These are phyloP conservation scores for Sitta europaea DNA, from an alignment of 2,113 vertebrate species.

Conservation along the genomic window DNA sequence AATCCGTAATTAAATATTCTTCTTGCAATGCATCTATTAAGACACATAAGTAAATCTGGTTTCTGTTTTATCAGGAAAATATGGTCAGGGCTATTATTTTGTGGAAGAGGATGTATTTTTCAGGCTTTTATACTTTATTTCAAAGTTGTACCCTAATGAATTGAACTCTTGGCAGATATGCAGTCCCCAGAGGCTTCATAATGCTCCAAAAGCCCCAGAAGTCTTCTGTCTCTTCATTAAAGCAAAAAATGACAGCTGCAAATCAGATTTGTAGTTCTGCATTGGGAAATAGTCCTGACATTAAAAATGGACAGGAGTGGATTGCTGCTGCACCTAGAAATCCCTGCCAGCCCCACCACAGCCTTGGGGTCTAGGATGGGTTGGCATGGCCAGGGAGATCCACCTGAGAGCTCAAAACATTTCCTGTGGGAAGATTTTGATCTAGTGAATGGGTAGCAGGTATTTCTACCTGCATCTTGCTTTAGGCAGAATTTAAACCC, in stretches of 20 bases:
- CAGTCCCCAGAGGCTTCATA: not conserved
- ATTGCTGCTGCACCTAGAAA: not conserved
- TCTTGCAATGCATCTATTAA: not conserved
- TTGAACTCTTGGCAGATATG: not conserved
- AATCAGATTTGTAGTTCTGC: not conserved
- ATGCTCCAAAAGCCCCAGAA: not conserved
- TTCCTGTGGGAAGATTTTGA: not conserved
- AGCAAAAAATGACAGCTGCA: not conserved
- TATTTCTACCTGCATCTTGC: not conserved
- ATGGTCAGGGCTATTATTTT: not conserved
- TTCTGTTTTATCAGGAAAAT: not conserved
- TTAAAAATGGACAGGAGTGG: not conserved
- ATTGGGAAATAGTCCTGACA: not conserved
- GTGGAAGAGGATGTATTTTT: not conserved
- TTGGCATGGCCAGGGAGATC: not conserved
- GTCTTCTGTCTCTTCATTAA: not conserved
- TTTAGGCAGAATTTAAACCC: not conserved
- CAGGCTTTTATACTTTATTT: not conserved
- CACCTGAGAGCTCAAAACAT: not conserved
- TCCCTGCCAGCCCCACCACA: not conserved
- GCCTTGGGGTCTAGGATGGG: not conserved
- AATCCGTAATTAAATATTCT: slow-evolving; percentile 7
- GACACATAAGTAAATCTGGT: not conserved
- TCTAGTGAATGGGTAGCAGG: not conserved
- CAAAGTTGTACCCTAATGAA: not conserved